These are phyloP conservation scores for Steinernema hermaphroditum DNA, from an alignment of 2,888 invertebrate species.

Conservation along the genomic window DNA sequence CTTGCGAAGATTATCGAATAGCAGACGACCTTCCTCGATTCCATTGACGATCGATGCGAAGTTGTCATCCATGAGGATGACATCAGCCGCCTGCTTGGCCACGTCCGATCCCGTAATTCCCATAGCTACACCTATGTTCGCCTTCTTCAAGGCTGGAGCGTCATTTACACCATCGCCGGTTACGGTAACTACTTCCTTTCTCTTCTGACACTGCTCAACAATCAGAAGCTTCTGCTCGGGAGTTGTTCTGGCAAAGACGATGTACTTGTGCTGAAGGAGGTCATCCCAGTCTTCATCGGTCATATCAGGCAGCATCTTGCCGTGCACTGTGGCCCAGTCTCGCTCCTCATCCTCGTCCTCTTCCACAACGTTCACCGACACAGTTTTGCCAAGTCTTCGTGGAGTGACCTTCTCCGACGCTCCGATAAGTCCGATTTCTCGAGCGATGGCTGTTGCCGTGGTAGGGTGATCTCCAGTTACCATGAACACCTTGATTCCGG, in stretches of 20 bases:
- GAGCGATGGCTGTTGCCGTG: slow-evolving; percentile 58
- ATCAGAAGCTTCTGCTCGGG: slow-evolving; percentile 42
- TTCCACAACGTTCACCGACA: not conserved
- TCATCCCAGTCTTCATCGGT: slow-evolving; percentile 40
- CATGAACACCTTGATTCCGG: slow-evolving; percentile 61
- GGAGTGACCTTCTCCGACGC: not conserved
- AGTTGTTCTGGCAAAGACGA: slow-evolving; percentile 42
- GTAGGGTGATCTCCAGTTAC: slow-evolving; percentile 59
- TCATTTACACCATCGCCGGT: slow-evolving; percentile 47
- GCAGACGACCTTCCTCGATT: slow-evolving; percentile 45
- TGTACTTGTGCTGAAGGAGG: slow-evolving; percentile 21
- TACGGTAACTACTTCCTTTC: slow-evolving; percentile 41
- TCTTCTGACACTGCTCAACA: slow-evolving; percentile 42
- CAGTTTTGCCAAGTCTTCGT: not conserved
- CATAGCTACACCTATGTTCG: slow-evolving; percentile 40
- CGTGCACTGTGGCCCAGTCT: slow-evolving; percentile 33
- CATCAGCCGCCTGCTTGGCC: slow-evolving; percentile 50
- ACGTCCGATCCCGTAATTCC: slow-evolving; percentile 43
- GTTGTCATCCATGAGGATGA: slow-evolving; percentile 51
- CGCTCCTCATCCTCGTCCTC: slow-evolving; percentile 9
- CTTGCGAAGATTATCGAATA: slow-evolving; percentile 50
- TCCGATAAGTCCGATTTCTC: slow-evolving; percentile 56
- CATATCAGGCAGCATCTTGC: slow-evolving; percentile 25
- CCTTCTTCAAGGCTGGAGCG: slow-evolving; percentile 40
- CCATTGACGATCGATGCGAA: slow-evolving; percentile 47